phyloP scores from a whole-genome alignment of 2,888 invertebrate genomes.

The Lasius platythorax region DNA sequence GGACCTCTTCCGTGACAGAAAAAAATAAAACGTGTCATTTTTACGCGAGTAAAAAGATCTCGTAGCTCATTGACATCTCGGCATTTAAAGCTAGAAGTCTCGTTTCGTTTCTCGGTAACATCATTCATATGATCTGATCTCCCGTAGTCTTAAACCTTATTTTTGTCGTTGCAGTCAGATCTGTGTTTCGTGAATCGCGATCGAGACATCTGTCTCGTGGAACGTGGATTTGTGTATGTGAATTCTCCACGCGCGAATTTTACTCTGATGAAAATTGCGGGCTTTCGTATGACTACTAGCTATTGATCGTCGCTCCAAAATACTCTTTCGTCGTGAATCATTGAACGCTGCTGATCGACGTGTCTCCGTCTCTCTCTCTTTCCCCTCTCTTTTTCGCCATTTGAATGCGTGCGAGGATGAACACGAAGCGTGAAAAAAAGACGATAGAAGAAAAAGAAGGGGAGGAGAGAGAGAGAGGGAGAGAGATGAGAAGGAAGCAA shows the following conservation, averaged over 20 bases:
- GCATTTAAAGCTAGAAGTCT: conserved; percentile 1
- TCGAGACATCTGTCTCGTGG: neutral
- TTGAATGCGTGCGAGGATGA: conserved; percentile 31
- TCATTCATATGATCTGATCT: conserved; percentile 18
- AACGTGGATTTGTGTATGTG: conserved; percentile 12
- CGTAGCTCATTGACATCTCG: neutral
- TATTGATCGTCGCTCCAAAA: conserved; percentile 53
- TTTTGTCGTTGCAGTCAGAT: neutral
- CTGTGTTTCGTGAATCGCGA: conserved; percentile 10
- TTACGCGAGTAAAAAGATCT: neutral
- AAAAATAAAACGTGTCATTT: neutral
- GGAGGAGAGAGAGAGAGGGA: neutral
- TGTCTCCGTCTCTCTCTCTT: conserved; percentile 7
- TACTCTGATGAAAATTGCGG: conserved; percentile 26
- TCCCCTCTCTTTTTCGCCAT: conserved; percentile 38
- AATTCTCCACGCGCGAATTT: conserved; percentile 19
- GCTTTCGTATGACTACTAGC: conserved; percentile 36
- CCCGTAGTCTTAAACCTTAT: neutral
- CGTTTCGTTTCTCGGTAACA: neutral
- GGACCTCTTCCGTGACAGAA: neutral
- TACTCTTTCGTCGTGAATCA: conserved; percentile 54
- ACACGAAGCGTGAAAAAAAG: conserved; percentile 26
- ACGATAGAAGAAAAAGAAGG: neutral
- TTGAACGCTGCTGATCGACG: conserved; percentile 50
- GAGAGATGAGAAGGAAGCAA: conserved; percentile 30